Base-by-base conservation (phyloP, 2,888 invertebrate genomes). In the Mactromeris polynyma region DNA sequence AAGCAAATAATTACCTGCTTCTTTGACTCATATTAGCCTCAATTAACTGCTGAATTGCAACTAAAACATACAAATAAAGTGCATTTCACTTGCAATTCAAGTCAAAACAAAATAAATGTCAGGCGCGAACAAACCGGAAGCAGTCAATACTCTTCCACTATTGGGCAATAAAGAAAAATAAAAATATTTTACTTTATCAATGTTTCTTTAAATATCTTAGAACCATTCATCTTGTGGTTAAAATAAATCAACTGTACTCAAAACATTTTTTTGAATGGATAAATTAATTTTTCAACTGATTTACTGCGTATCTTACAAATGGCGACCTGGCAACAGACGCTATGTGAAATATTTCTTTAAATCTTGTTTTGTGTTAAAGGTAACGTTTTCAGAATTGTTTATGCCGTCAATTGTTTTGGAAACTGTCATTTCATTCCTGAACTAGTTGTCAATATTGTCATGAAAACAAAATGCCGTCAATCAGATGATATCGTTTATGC, bases 281-380 rank as follows among this genome's bases (percentile, higher is more conserved):
- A 73, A 36, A 73, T 1, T 0, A 36, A 26, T 11, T 64, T 64
- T 64, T 64, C 9, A 19, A 73, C 21, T 36, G 19, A 73, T 73
- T 73, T 26, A 73, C 73, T 33, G 31, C 73, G 33, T 73, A 36
- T 73, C 73, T 36, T 36, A 73, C 33, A 94, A 84, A 95, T 95
- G 95, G 95, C 95, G 94, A 90, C 95, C 91, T 95, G 94, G 93
- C 95, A 95, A 95, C 95, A 94, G 93, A 93, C 92, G 92, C 90
- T 77, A 81, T 88, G 33, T 73, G 14, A 73, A 36, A 33, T 73
- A 73, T 73, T 73, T 19, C 17, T 73, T 1, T 36, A 33, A 36
- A 36, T 36, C 73, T 17, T 14, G 73, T 73, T 69, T 73, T 73
- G 31, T 19, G 73, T 73, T 19, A 33, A 73, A 73, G 17, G 73